Evolutionary conservation across 1,140 invertebrate species (phyloP).

Genomic region (Drosophila burlai): DNA sequence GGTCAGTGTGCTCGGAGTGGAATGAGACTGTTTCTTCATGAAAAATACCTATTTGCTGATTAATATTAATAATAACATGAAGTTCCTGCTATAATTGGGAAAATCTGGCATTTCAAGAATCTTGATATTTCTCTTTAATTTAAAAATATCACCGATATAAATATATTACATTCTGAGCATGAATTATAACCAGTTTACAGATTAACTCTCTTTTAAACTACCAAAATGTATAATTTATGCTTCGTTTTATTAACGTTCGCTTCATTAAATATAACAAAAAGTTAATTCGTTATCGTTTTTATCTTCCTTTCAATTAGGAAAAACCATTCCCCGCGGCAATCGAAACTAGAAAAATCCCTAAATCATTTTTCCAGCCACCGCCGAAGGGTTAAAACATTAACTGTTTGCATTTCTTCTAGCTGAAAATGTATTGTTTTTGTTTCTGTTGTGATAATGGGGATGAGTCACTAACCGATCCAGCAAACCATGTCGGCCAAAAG

Average conservation of each 20-base stretch:
- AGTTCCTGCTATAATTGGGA: too few species aligned
- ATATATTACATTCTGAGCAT: background rate
- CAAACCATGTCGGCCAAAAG: constrained; percentile 58
- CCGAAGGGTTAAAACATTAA: constrained; percentile 17
- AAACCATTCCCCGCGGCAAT: background rate
- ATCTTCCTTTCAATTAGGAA: constrained; percentile 14
- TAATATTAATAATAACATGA: background rate
- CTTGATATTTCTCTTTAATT: background rate
- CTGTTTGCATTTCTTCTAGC: constrained; percentile 26
- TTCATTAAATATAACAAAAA: background rate
- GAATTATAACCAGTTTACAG: background rate
- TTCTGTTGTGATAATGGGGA: constrained; percentile 23
- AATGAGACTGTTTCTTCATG: background rate
- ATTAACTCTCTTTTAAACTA: background rate
- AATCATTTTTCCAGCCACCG: background rate
- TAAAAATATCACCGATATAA: background rate
- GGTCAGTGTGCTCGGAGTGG: background rate
- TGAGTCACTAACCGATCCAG: constrained; percentile 56
- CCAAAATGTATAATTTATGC: background rate
- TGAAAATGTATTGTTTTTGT: constrained; percentile 26
- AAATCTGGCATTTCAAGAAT: background rate
- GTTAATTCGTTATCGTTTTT: background rate
- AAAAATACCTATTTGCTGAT: background rate
- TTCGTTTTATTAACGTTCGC: background rate
- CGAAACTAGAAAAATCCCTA: background rate